These are phyloP conservation scores for Drosophila mercatorum DNA, from an alignment of 2,888 invertebrate genomes.

Conservation along the genomic window DNA sequence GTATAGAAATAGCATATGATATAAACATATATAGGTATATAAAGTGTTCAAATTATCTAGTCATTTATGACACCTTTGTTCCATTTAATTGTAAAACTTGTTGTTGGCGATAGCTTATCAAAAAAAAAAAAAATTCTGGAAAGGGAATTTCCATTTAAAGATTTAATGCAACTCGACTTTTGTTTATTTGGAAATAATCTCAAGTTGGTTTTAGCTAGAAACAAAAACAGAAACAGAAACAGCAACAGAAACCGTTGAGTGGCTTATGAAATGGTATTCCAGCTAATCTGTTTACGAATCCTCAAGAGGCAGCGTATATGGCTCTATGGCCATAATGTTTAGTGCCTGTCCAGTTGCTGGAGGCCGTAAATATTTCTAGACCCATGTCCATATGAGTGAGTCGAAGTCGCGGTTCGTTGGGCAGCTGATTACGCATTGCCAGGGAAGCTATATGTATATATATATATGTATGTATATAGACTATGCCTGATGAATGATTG, in stretches of 20 bases:
- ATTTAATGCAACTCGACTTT: slow-evolving; percentile 20
- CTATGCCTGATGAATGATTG: slow-evolving; percentile 73
- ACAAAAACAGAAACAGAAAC: slow-evolving; percentile 3
- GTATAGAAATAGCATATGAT: slow-evolving; percentile 1
- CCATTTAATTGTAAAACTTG: background rate
- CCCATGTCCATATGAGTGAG: background rate
- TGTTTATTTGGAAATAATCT: slow-evolving; percentile 26
- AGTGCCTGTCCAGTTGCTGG: slow-evolving; percentile 22
- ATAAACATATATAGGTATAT: background rate
- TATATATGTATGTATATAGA: slow-evolving; percentile 15
- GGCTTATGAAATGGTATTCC: slow-evolving; percentile 22
- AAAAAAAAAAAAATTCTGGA: background rate
- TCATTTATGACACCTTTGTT: slow-evolving; percentile 4
- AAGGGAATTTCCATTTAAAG: slow-evolving; percentile 13
- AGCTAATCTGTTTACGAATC: slow-evolving; percentile 46
- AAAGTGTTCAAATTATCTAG: slow-evolving; percentile 10
- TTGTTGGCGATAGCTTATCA: slow-evolving; percentile 33
- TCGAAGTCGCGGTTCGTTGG: slow-evolving; percentile 15
- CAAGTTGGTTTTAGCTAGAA: slow-evolving; percentile 14
- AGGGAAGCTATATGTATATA: slow-evolving; percentile 33
- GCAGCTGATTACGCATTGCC: slow-evolving; percentile 68
- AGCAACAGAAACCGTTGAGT: slow-evolving; percentile 16
- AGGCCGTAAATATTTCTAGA: slow-evolving; percentile 38
- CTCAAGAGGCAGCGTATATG: slow-evolving; percentile 17
- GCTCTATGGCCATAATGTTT: slow-evolving; percentile 51